Conservation (phyloP, 2,113 vertebrate species). For the Actenoides lindsayi region DNA sequence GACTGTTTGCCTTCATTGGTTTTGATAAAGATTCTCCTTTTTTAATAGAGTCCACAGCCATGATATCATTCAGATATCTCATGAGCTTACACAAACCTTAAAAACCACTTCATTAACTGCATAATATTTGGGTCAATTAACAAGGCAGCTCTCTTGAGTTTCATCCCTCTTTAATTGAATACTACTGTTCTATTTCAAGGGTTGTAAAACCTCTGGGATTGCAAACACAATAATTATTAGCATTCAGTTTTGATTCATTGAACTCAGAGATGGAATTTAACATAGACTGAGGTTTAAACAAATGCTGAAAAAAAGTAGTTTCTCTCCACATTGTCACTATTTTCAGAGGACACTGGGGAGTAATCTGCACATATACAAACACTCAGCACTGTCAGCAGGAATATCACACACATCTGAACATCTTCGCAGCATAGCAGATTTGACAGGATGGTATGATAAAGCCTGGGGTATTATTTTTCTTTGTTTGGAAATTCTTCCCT, state of each 20-base stretch:
- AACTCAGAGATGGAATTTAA: neutral
- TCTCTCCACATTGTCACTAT: neutral
- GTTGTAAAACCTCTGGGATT: neutral
- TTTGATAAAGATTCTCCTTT: neutral
- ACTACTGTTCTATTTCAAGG: neutral
- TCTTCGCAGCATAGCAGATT: neutral
- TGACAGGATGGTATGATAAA: neutral
- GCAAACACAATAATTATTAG: slow-evolving; percentile 7
- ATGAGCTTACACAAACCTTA: neutral
- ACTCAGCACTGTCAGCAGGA: neutral
- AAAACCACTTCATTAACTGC: neutral
- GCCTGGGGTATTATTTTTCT: neutral
- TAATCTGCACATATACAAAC: neutral
- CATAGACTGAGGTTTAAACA: neutral
- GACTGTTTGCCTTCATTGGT: neutral
- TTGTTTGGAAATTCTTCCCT: slow-evolving; percentile 18
- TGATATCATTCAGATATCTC: neutral
- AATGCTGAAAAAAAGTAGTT: neutral
- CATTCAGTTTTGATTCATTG: neutral
- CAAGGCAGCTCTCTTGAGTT: neutral
- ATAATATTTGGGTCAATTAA: neutral
- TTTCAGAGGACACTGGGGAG: neutral
- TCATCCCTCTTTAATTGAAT: neutral
- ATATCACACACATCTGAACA: neutral
- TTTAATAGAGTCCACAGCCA: neutral